Base-by-base conservation (phyloP, 2,797 vertebrate genomes). In the Gouania willdenowi region DNA sequence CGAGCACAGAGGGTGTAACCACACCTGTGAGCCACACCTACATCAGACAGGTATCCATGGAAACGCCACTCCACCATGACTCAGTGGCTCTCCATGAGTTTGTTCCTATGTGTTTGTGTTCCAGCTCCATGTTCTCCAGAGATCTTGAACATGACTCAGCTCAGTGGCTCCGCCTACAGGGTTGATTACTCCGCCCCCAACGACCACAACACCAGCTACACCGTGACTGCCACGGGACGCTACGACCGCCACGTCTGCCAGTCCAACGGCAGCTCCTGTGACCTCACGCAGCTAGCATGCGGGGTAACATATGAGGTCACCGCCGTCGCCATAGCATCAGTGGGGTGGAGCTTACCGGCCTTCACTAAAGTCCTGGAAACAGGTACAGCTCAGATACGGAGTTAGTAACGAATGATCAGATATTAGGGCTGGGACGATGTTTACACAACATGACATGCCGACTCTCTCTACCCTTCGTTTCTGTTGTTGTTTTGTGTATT, bases 51-150 rank as follows among this genome's bases (percentile, higher is more conserved):
- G 95, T 97, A 87, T 6, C 3, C 8, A 29, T 4, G 2, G 13
- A 10, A 10, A 22, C n/a, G 8, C 4, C 1, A 32, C 3, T 9
- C 22, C 21, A 10, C n/a, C n/a, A n/a, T n/a, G n/a, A n/a, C n/a
- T n/a, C n/a, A n/a, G n/a, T n/a, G n/a, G n/a, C n/a, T n/a, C n/a
- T n/a, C n/a, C n/a, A n/a, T n/a, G n/a, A n/a, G 9, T 15, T 23
- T 16, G 7, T 17, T 35, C 8, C n/a, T 38, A 17, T 51, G 25
- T 35, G 1, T 38, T 13, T 13, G 18, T 7, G 41, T 41, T n/a
- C 19, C 77, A 95, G 94, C 90, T 79, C 94, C 95, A 2, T 97
- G 93, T 56, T 75, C 91, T 48, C 94, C 94, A 45, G 87, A 93
- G 82, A 93, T 95, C 59, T 78, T 85, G 74, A 89, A 77, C 20